phyloP scores from a whole-genome alignment of 2,113 vertebrate genomes.

The Casuarius casuarius region DNA sequence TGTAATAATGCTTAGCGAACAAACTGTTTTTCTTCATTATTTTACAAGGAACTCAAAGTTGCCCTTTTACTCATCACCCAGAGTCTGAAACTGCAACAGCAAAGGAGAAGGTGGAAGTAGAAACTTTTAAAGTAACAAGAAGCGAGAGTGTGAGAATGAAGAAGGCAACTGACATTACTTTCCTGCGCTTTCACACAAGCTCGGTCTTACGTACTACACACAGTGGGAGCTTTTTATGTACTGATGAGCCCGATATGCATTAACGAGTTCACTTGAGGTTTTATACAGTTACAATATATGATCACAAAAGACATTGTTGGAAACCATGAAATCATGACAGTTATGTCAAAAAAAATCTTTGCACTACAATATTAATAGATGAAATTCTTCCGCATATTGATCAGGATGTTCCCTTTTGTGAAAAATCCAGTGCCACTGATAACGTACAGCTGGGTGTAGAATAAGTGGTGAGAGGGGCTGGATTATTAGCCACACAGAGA shows the following conservation, averaged over 20 bases:
- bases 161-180: not conserved
- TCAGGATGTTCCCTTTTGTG: not conserved
- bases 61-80: not conserved
- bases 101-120: not conserved
- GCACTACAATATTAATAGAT: slow-evolving; percentile 21
- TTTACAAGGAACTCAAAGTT: not conserved
- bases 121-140: not conserved
- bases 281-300: not conserved
- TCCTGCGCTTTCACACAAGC: not conserved
- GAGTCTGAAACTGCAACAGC: not conserved
- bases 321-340: not conserved
- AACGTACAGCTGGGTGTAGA: not conserved
- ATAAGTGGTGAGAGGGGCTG: not conserved
- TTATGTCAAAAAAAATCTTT: not conserved
- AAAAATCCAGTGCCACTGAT: not conserved
- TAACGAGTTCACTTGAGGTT: slow-evolving; percentile 32
- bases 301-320: slow-evolving; percentile 17
- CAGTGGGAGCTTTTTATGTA: not conserved
- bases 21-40: not conserved
- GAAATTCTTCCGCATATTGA: not conserved
- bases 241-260: not conserved
- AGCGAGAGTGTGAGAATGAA: not conserved
- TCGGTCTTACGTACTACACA: not conserved
- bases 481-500: not conserved
- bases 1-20: not conserved